Evolutionary conservation across 2,888 invertebrate genomes (phyloP).

Genomic region (Caenorhabditis angaria): DNA sequence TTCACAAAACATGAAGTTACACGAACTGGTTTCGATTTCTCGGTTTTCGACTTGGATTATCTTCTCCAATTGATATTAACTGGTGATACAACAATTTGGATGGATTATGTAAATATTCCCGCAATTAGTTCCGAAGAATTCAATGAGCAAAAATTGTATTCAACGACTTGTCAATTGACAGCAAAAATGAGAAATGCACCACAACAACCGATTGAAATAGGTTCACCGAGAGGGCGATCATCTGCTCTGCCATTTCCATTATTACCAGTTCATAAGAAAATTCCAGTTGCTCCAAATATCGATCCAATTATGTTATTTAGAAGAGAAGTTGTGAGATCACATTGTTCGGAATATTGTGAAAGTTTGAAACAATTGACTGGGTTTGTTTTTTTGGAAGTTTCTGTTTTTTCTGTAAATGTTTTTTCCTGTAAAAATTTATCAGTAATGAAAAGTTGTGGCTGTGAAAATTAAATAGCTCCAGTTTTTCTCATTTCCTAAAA

Average conservation of each 20-base stretch:
- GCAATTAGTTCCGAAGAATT: slow-evolving; percentile 39
- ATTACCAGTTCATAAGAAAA: slow-evolving; percentile 52
- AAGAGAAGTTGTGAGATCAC: slow-evolving; percentile 30
- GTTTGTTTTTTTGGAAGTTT: slow-evolving; percentile 9
- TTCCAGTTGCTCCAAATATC: slow-evolving; percentile 48
- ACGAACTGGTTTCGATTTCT: slow-evolving; percentile 53
- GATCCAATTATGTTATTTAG: slow-evolving; percentile 37
- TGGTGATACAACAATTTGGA: slow-evolving; percentile 58
- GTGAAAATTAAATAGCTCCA: too few species aligned
- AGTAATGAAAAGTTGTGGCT: too few species aligned
- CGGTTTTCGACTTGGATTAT: slow-evolving; percentile 63
- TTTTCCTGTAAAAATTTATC: too few species aligned
- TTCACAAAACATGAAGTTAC: slow-evolving; percentile 47
- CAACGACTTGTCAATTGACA: slow-evolving; percentile 44
- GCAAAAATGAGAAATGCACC: slow-evolving; percentile 14
- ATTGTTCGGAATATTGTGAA: neutral
- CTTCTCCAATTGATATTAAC: slow-evolving; percentile 64
- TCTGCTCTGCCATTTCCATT: slow-evolving; percentile 51
- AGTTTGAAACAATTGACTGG: neutral
- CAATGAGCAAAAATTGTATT: slow-evolving; percentile 48
- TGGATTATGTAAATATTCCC: slow-evolving; percentile 61
- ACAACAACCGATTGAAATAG: slow-evolving; percentile 17
- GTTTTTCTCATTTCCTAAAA: too few species aligned
- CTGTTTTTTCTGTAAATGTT: slow-evolving; percentile 14
- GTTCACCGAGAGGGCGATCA: slow-evolving; percentile 21